Conservation (phyloP, 2,113 vertebrate species). For the Procavia capensis region DNA sequence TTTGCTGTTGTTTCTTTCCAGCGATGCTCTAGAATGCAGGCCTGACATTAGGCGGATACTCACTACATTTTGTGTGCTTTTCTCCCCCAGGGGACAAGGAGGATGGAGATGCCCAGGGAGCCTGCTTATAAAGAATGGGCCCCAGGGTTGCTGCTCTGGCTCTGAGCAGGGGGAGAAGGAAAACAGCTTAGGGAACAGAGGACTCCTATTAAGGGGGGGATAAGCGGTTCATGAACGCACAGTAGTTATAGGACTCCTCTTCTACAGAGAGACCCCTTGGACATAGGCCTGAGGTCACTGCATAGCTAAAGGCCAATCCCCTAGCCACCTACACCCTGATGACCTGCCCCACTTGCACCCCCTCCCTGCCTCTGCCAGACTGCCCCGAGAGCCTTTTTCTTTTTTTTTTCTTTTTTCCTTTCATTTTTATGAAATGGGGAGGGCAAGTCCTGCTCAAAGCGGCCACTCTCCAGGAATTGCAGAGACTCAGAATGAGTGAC, state of each 20-base stretch:
- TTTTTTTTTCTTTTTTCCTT: not conserved
- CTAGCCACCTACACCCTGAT: not conserved
- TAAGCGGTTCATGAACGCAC: not conserved
- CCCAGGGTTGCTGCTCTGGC: not conserved
- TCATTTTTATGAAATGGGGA: slow-evolving; percentile 9
- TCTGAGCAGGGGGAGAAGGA: not conserved
- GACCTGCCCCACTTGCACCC: not conserved
- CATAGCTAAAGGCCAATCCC: not conserved
- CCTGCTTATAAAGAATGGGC: not conserved
- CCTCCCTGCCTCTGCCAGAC: not conserved
- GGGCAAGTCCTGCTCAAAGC: not conserved
- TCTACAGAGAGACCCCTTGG: not conserved
- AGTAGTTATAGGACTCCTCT: not conserved
- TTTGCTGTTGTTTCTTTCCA: not conserved
- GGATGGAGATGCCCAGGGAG: not conserved
- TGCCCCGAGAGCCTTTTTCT: not conserved
- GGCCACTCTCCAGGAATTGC: not conserved
- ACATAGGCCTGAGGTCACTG: not conserved
- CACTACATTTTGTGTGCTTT: not conserved
- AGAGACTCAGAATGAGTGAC: not conserved
- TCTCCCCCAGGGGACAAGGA: not conserved
- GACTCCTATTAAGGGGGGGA: not conserved
- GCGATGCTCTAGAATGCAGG: not conserved
- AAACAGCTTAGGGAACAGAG: not conserved
- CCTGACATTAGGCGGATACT: accelerated